Base-by-base conservation (phyloP, 2,888 invertebrate species). In the Meghimatium bilineatum region DNA sequence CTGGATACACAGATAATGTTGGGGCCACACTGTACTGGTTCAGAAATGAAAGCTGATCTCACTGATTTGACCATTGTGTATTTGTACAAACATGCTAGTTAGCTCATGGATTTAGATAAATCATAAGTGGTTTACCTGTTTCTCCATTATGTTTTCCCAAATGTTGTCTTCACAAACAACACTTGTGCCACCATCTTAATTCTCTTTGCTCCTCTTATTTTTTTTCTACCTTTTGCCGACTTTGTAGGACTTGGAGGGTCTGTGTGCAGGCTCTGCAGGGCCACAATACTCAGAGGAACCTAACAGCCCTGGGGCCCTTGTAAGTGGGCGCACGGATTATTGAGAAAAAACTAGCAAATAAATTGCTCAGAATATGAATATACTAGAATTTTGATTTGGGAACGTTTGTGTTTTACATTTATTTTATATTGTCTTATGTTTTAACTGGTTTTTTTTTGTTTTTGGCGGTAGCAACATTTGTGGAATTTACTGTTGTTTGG, bases 281-380 rank as follows among this genome's bases (percentile, higher is more conserved):
- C 72, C 78, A 56, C 76, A 80, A 74, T 84, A 69, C 84, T 74
- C 76, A 20, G 84, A 84, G 84, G 84, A 84, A 80, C 84, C 84
- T 36, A 84, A 69, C 84, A 84, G 84, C 49, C 84, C 84, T 67
- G 84, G 84, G 76, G 84, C 74, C 74, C 84, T 80, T n/a, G 84
- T 84, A 84, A 84, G 84, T 84, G 84, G 80, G 67, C 80, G 84
- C 84, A 84, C 84, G 84, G 72, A 75, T 38, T 74, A 23, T 38
- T 38, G 5, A 36, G 38, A 36, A 74, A 66, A 36, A 72, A 56
- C 6, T 32, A 76, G 36, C 38, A 74, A 44, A 44, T 74, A 56
- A 52, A 26, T 66, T 80, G 78, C 56, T 75, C 66, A 75, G 74
- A 80, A 76, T 49, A 38, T 71, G 66, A 63, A 60, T 32, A 79